Evolutionary conservation across 2,113 vertebrate species (phyloP), one percentile per base, ranked within the genome.

Genomic region (Toxostoma redivivum): DNA sequence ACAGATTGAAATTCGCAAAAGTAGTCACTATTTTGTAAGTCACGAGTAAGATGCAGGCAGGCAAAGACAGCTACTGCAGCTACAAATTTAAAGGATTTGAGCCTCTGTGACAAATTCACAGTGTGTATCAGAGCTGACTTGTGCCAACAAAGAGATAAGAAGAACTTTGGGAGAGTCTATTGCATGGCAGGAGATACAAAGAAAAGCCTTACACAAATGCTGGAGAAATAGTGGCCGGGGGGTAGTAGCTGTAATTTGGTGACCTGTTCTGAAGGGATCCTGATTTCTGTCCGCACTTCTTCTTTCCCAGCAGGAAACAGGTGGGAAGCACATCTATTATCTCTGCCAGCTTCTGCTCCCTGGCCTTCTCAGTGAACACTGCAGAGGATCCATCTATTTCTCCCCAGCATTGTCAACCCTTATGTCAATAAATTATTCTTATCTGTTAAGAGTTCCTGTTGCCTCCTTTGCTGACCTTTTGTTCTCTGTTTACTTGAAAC

Each of bases 401-500:
- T 83, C 86, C 16, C 17, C 44, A 81, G 58, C 21, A 22, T 47
- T 86, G 71, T 86, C 95, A 93, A 93, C 50, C 12, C 61, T 86
- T 88, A 54, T 95, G 93, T 90, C 94, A 96, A 93, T 90, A 96
- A 96, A 96, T 91, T 94, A 88, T 90, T 45, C 87, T 95, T 96
- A 95, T 93, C 95, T 93, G 35, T 94, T 90, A 82, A 82, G 62
- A 86, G 58, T 33, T 94, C 66, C 67, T 86, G 64, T 96, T 2
- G 0, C 81, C 88, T 90, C 85, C 76, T 77, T 81, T 86, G 51
- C 60, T 92, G 92, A 92, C 94, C 92, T 95, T 96, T 96, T 92
- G 85, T 96, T 95, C 96, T 93, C 79, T 96, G 91, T 92, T 95
- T 95, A 96, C 90, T 86, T 95, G 92, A 97, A 95, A 94, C 81